Base-by-base conservation (phyloP, 2,888 invertebrate genomes). In the Caenorhabditis sinica region DNA sequence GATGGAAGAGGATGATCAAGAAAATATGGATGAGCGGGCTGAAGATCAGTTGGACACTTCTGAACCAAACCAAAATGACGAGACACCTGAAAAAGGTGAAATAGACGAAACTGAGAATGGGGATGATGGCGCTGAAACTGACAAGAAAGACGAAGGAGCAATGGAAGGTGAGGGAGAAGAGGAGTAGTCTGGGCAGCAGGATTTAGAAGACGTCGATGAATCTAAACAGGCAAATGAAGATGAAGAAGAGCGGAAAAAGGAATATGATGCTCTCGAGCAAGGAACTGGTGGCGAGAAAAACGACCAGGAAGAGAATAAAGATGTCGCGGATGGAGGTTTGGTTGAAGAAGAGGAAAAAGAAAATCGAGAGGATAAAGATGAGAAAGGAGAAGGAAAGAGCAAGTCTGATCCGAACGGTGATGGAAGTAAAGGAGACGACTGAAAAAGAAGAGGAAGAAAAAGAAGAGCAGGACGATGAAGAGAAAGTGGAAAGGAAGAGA, bases 51-150 rank as follows among this genome's bases (percentile, higher is more conserved):
- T 76, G 81, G 81, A 72, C 20, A 49, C 49, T 0, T 61, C 72
- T 60, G 94, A 95, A 45, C 45, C 69, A 30, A 63, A 51, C 49
- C 68, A 63, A 20, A 77, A 77, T n/a, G 74, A 68, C 2, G 68
- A 84, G n/a, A 75, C 66, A 17, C 61, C 71, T 30, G 76, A 81
- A 23, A 61, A 71, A 63, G 94, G 94, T 90, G 94, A 94, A 81
- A 93, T 93, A 0, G 94, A 95, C 79, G 94, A 94, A 58, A 94
- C 94, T 0, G 93, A 93, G 15, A 63, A 68, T 33, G 85, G 81
- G 53, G 69, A 43, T 94, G 91, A 86, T 28, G 80, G 61, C 8
- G 84, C 82, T 56, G 83, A 82, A 43, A 81, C 75, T 4, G 83
- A 84, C 30, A 82, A 60, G 93, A 15, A 85, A 36, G 79, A 83